Percentiles rank a stretch among this genome's conserved stretches.
Conservation (phyloP, 1,140 invertebrate genomes). For the Ectropis grisescens region DNA sequence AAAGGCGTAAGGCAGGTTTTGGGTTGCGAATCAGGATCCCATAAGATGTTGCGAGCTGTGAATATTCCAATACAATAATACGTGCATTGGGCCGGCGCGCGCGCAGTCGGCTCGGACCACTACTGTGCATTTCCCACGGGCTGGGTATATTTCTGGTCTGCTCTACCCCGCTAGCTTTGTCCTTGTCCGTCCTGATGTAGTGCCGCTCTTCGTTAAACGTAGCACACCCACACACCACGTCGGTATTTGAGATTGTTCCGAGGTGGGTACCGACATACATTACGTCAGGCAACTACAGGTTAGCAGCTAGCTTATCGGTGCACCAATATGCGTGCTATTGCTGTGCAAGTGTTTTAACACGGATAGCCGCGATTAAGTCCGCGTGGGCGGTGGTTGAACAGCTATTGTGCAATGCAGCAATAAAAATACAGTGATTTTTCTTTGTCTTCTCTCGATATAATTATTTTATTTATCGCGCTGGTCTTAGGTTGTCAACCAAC, state of each 20-base stretch:
- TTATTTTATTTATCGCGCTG: too few relatives aligned
- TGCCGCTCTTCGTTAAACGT: slow-evolving; percentile 63
- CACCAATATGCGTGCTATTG: slow-evolving; percentile 17
- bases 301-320: slow-evolving; percentile 33
- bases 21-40: slow-evolving; percentile 12
- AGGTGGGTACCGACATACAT: slow-evolving; percentile 56
- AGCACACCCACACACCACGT: slow-evolving; percentile 64
- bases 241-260: slow-evolving; percentile 63
- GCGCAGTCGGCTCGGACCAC: slow-evolving; percentile 66
- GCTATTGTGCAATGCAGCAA: too few relatives aligned
- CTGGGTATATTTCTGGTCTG: slow-evolving; percentile 31
- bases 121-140: slow-evolving; percentile 72
- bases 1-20: too few relatives aligned
- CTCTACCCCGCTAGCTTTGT: slow-evolving; percentile 33
- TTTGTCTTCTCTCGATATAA: too few relatives aligned
- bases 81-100: slow-evolving; percentile 64
- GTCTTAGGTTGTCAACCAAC: too few relatives aligned
- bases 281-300: slow-evolving; percentile 42
- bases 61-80: slow-evolving; percentile 58
- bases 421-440: slow-evolving; percentile 6
- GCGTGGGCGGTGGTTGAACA: too few relatives aligned
- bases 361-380: too few relatives aligned
- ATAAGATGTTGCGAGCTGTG: slow-evolving; percentile 36
- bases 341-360: slow-evolving; percentile 10
- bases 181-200: slow-evolving; percentile 50